Base-by-base conservation (phyloP, 1,140 invertebrate species). In the Nomia melanderi region DNA sequence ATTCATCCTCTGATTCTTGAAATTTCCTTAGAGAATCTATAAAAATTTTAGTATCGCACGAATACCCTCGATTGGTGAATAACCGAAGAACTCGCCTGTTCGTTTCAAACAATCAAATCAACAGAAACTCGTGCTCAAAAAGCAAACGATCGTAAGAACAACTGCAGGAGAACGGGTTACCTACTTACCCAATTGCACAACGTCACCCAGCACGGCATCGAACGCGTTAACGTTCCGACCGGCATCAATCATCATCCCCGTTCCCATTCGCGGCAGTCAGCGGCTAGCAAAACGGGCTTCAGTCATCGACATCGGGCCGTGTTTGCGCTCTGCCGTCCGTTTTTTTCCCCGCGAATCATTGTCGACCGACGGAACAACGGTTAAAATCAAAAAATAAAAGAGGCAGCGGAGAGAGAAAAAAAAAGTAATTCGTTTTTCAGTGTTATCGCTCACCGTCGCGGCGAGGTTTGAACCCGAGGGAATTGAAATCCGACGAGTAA, bases 401-500 rank as follows among this genome's bases (percentile, higher is more conserved):
- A 36, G 41, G 41, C 3, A 44, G 41, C 4, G 12, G 44, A 8
- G 27, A 14, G 17, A 20, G 8, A 56, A 29, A 14, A 53, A 25
- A 25, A 29, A 59, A 59, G 33, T 25, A 62, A 39, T 62, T 62
- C 59, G 33, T 33, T 62, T 62, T 62, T 23, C 59, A 39, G 29
- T 25, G 59, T 39, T 60, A 60, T 39, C 33, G 59, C 31, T 9
- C 27, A 6, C 20, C 41, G 31, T n/a, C 3, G 31, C 9, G 20
- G 33, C 39, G 31, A 39, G 27, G 14, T 27, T 6, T 1, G 7
- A 50, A 8, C 47, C 20, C 47, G 47, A 0, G n/a, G 63, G 41
- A 31, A 65, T 50, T 65, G 44, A 65, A 65, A 65, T 65, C 39
- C 63, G 44, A 65, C 44, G 23, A 44, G 63, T 50, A 44, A 65